phyloP scores from a whole-genome alignment of 2,797 vertebrate species.

The Tauraco hartlaubi region DNA sequence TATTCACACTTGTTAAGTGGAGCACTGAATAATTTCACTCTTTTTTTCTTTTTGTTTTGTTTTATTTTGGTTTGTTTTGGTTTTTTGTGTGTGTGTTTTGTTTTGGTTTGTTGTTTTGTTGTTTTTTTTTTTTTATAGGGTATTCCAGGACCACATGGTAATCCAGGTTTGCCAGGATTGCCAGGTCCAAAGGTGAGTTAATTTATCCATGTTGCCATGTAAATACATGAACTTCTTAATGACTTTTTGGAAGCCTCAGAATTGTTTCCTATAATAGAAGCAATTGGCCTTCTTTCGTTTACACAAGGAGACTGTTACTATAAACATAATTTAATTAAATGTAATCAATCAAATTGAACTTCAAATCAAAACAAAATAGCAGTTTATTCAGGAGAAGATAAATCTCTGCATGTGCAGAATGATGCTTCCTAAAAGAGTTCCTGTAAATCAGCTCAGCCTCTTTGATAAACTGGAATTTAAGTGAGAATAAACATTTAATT shows the following conservation, averaged over 20 bases:
- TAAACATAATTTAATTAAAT: slow-evolving; percentile 27
- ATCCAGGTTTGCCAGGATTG: slow-evolving; percentile 90
- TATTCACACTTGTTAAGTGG: not conserved
- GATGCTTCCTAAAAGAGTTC: not conserved
- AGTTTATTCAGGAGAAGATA: not conserved
- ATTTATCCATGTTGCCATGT: not conserved
- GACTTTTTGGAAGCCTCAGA: not conserved
- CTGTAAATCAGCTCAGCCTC: not conserved
- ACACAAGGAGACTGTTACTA: not conserved
- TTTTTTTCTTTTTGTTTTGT: not conserved
- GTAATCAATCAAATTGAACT: not conserved
- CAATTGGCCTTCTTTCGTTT: not conserved
- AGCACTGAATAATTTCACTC: not conserved
- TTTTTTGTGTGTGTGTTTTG: not conserved
- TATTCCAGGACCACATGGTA: slow-evolving; percentile 90
- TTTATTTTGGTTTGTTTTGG: not conserved
- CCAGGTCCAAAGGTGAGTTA: slow-evolving; percentile 92
- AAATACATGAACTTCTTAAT: not conserved
- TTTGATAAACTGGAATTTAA: not conserved
- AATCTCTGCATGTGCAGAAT: not conserved
- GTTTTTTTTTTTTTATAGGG: slow-evolving; percentile 83
- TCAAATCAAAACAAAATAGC: not conserved
- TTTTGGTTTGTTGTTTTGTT: not conserved
- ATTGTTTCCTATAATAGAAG: not conserved
- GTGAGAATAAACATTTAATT: not conserved